Evolutionary conservation across 2,797 vertebrate species (phyloP).

Genomic region (Coluber constrictor): DNA sequence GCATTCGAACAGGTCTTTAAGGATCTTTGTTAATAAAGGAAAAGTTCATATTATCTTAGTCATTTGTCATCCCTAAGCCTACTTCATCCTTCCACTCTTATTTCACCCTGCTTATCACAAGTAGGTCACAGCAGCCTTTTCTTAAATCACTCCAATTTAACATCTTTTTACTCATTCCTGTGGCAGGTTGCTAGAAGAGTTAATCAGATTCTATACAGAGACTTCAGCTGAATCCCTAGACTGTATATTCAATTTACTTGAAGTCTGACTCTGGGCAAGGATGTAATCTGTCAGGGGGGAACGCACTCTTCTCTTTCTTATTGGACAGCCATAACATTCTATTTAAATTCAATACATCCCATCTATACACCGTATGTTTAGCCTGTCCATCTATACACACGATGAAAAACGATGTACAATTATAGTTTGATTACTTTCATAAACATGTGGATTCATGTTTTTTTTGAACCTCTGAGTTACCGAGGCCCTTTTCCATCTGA

Average conservation of each 20-base stretch:
- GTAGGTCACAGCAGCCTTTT: background rate
- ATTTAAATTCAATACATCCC: background rate
- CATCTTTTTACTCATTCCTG: background rate
- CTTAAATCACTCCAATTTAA: background rate
- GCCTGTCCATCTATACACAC: background rate
- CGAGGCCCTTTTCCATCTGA: background rate
- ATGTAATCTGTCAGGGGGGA: background rate
- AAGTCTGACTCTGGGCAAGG: background rate
- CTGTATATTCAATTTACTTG: background rate
- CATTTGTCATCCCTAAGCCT: background rate
- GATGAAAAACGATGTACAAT: background rate
- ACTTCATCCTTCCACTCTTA: background rate
- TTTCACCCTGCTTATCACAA: background rate
- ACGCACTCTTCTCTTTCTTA: background rate
- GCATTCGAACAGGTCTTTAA: background rate
- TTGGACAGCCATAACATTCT: background rate
- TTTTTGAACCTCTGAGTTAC: background rate
- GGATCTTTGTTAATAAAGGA: background rate
- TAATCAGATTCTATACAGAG: background rate
- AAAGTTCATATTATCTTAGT: background rate
- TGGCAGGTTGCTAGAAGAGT: background rate
- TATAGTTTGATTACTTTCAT: background rate
- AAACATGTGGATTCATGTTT: background rate
- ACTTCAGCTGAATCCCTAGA: background rate
- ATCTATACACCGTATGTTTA: background rate